These are phyloP conservation scores for Drosophila gaucha DNA, from an alignment of 2,888 invertebrate species.

Conservation along the genomic window DNA sequence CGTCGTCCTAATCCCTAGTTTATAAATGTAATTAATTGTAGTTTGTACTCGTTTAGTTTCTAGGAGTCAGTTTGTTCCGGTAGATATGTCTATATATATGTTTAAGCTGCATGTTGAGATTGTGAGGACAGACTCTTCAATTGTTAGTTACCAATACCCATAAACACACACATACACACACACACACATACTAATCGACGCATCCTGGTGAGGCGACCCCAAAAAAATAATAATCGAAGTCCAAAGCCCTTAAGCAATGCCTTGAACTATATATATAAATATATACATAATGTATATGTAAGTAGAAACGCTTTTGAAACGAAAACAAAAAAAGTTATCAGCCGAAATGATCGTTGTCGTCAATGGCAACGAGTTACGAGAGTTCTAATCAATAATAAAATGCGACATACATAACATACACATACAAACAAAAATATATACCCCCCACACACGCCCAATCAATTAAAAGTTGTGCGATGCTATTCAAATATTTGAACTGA, in stretches of 20 bases:
- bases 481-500: conserved; percentile 54
- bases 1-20: conserved; percentile 49
- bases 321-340: conserved; percentile 48
- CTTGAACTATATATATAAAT: conserved; percentile 58
- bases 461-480: conserved; percentile 34
- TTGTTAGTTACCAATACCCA: conserved; percentile 52
- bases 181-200: conserved; percentile 42
- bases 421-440: conserved; percentile 7
- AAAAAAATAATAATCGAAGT: conserved; percentile 35
- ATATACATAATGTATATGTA: conserved; percentile 41
- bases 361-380: conserved; percentile 55
- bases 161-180: conserved; percentile 22
- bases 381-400: conserved; percentile 64
- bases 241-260: conserved; percentile 54
- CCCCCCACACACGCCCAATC: conserved; percentile 2
- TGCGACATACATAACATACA: conserved; percentile 29
- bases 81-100: conserved; percentile 57
- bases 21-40: conserved; percentile 61
- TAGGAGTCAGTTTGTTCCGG: conserved; percentile 64
- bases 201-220: conserved; percentile 67
- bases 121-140: conserved; percentile 42
- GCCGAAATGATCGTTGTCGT: conserved; percentile 68
- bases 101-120: conserved; percentile 72
- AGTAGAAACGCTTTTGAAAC: conserved; percentile 54
- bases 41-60: conserved; percentile 64